Base-by-base conservation (phyloP, 2,797 vertebrate species). In the Ptychadena robeensis region DNA sequence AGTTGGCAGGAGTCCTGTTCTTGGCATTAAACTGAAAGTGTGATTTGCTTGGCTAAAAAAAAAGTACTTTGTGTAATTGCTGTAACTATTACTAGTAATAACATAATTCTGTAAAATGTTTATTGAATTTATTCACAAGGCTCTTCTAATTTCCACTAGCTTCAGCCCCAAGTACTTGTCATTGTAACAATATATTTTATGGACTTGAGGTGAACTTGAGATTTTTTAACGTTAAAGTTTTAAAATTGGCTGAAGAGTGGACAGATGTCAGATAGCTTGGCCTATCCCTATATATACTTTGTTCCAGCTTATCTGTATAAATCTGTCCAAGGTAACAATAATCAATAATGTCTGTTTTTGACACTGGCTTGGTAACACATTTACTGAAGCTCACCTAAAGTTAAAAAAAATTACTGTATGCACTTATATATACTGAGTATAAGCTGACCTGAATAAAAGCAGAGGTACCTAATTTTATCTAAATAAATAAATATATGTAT, bases 11-110 rank as follows among this genome's bases (percentile, higher is more conserved):
- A 27, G 14, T 85, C 28, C 72, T 76, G 32, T 61, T 37, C 83
- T 48, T 85, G 72, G 83, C 83, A 72, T 6, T 4, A 4, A 31
- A 53, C 69, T 66, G 66, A 71, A 53, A 53, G 37, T 85, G 66
- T 38, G 78, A 85, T 70, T 76, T 71, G 71, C 83, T 80, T 76
- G 83, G 72, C 78, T 53, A 76, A 75, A 71, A 80, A 28, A 66
- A n/a, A 80, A 81, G 78, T 85, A 81, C 78, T 80, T 72, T 71
- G 4, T 37, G 37, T 85, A 85, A 85, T 85, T 85, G 68, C 83
- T 80, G 35, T 81, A 85, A 70, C 78, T 85, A 85, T 85, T 80
- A 85, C 83, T 80, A 85, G 71, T 76, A 80, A 81, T 81, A 85
- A 85, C 66, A 76, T 85, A 70, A 80, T 85, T 81, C 64, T 85